phyloP scores from a whole-genome alignment of 2,113 vertebrate species.

The Chinchilla lanigera region DNA sequence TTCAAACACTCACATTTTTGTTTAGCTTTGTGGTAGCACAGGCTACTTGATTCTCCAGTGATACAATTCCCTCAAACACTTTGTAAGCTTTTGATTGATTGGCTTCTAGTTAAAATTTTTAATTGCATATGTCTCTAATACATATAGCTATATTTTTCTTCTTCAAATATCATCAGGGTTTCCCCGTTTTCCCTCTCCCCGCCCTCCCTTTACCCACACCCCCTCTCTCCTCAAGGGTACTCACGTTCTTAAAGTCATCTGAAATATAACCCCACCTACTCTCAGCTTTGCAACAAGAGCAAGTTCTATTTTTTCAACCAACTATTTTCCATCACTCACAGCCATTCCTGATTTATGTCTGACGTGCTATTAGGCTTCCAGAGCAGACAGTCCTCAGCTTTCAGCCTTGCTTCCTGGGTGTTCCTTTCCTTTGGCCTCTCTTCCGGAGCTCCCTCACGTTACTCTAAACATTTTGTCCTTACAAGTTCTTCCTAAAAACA shows the following conservation, averaged over 20 bases:
- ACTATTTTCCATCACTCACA: neutral
- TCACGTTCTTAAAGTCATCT: neutral
- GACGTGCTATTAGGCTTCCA: neutral
- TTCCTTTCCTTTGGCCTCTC: neutral
- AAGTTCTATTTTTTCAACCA: neutral
- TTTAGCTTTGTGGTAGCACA: neutral
- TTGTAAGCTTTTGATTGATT: neutral
- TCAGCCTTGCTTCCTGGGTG: neutral
- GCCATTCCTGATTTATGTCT: neutral
- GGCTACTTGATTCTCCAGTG: neutral
- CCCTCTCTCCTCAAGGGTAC: neutral
- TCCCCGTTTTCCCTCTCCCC: neutral
- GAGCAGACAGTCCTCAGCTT: neutral
- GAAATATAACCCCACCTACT: neutral
- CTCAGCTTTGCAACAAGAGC: neutral
- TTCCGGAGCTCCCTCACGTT: neutral
- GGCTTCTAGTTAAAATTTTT: neutral
- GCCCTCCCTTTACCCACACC: neutral
- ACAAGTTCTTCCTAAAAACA: neutral
- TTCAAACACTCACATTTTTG: no score
- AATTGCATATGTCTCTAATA: neutral
- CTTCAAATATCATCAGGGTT: neutral
- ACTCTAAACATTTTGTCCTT: neutral
- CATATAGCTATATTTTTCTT: neutral
- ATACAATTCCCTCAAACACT: neutral